Evolutionary conservation across 2,888 invertebrate species (phyloP), one percentile per base, ranked within the genome.

Genomic region (Catocala sponsa): DNA sequence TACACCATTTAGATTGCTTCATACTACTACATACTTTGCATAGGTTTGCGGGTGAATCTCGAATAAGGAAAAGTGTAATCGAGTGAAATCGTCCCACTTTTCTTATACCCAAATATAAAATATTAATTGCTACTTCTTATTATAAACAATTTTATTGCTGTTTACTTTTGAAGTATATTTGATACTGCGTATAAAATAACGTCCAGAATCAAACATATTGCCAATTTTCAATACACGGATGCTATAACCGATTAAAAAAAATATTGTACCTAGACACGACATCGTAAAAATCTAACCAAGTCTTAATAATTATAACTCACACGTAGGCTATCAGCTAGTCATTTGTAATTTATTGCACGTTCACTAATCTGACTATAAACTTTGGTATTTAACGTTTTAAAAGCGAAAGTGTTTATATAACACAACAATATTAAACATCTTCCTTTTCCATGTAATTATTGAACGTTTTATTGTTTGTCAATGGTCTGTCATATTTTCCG

Each of bases 381-480:
- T 70, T 62, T 41, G 35, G 25, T 44, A 63, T 54, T 63, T 56
- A 65, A 59, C 50, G 15, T 11, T 66, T 68, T 66, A 56, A 33
- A 13, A 55, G 67, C 25, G 71, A 70, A 70, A 70, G 70, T 71
- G 56, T 57, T 66, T 70, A 38, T 25, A 54, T 50, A 56, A 63
- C 38, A 0, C 9, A 10, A 54, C 57, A 55, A 49, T 51, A 33
- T 38, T 44, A 33, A 33, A 25, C 41, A 46, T 50, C 53, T 70
- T 70, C 67, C 59, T 63, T 70, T 58, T 70, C n/a, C 33, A 6
- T 11, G n/a, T 33, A 33, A 48, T 48, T 48, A 48, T n/a, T n/a
- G 9, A 33, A 33, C 33, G 33, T n/a, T 5, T 25, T 25, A 6
- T 48, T 46, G 10, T 48, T 48, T n/a, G 48, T 48, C 33, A 5